A percentile compares a stretch with the other conserved stretches of the same genome.
Conservation (phyloP, 2,797 vertebrate species). For the Anguilla pacifica region DNA sequence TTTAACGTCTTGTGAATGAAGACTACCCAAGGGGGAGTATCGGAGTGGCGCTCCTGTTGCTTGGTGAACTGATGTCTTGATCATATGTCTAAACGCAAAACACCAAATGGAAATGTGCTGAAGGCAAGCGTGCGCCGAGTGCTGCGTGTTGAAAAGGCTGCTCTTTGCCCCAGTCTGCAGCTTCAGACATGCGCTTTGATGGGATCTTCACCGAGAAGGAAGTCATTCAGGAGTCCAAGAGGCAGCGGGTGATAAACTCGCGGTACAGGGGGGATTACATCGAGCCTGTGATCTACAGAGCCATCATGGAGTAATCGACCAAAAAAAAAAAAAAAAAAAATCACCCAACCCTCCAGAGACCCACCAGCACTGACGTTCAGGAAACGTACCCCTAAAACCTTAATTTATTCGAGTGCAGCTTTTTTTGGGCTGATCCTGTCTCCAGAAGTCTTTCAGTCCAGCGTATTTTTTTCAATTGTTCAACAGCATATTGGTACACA, state of each 20-base stretch:
- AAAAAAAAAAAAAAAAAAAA: background rate
- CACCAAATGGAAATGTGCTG: background rate
- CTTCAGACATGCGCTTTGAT: conserved; percentile 96
- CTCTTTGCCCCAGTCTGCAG: conserved; percentile 79
- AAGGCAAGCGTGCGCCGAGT: background rate
- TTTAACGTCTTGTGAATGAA: too few species aligned
- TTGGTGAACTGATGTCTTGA: background rate
- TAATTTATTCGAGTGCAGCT: conserved; percentile 27
- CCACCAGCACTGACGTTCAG: conserved; percentile 27
- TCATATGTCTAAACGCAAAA: background rate
- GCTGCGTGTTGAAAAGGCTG: background rate
- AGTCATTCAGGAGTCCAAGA: conserved; percentile 89
- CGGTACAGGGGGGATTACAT: conserved; percentile 95
- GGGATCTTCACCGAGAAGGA: conserved; percentile 91
- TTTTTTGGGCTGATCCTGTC: background rate
- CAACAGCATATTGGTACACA: background rate
- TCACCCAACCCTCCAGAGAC: conserved; percentile 36
- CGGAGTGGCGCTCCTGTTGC: background rate
- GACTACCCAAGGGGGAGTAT: background rate
- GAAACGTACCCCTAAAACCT: conserved; percentile 22
- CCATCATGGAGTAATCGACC: conserved; percentile 89
- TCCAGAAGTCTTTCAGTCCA: background rate
- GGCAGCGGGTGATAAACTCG: conserved; percentile 94
- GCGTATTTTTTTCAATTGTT: background rate
- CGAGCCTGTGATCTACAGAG: conserved; percentile 88